Conservation (phyloP, 2,888 invertebrate genomes). For the Drosophila leonis region DNA sequence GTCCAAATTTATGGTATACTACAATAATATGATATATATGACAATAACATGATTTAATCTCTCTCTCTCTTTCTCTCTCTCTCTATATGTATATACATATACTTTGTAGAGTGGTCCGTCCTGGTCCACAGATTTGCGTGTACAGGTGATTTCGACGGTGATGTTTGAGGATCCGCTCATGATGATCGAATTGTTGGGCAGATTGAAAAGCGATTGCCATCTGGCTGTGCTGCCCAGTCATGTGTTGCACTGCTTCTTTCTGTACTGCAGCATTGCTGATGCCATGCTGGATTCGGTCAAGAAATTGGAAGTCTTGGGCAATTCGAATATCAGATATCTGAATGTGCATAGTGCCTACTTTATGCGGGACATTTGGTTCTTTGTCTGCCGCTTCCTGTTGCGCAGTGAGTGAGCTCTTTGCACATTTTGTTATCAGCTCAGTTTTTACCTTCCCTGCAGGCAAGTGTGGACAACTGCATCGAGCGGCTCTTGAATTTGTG, state of each 20-base stretch:
- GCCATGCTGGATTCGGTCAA: constrained; percentile 68
- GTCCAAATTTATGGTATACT: constrained; percentile 13
- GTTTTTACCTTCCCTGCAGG: constrained; percentile 18
- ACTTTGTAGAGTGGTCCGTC: not conserved
- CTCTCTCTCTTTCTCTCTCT: too few relatives aligned
- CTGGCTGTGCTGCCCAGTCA: constrained; percentile 68
- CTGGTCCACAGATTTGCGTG: constrained; percentile 27
- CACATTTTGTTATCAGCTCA: not conserved
- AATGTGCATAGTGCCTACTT: constrained; percentile 65
- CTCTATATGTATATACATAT: too few relatives aligned
- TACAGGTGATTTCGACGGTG: constrained; percentile 32
- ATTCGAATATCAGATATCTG: not conserved
- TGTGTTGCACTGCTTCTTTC: constrained; percentile 68
- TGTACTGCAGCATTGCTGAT: constrained; percentile 72
- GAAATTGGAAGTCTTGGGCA: not conserved
- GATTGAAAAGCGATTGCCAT: constrained; percentile 72
- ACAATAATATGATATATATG: not conserved
- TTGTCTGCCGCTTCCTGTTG: constrained; percentile 60
- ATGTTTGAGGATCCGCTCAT: constrained; percentile 62
- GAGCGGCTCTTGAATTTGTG: constrained; percentile 58
- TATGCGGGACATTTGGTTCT: constrained; percentile 76
- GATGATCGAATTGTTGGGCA: constrained; percentile 71
- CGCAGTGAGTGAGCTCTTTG: constrained; percentile 42
- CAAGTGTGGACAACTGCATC: constrained; percentile 51
- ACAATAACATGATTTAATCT: not conserved